phyloP scores from a whole-genome alignment of 2,888 invertebrate species.

The Papilio protenor region DNA sequence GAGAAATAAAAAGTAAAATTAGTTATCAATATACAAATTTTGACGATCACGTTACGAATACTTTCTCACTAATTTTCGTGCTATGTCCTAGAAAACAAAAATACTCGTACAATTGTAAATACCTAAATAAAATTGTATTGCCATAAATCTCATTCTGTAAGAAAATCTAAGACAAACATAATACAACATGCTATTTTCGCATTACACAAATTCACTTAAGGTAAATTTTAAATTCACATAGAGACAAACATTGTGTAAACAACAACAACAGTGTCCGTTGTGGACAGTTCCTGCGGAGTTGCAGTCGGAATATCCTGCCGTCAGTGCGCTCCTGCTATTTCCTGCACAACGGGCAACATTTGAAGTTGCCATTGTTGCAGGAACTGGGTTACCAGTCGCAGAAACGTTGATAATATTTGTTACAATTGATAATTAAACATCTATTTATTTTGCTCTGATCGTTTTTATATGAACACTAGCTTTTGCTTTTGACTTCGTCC shows the following conservation, averaged over 20 bases:
- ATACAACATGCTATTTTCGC: neutral
- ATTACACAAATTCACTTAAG: neutral
- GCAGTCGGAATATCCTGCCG: slow-evolving; percentile 53
- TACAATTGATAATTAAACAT: slow-evolving; percentile 42
- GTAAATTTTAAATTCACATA: neutral
- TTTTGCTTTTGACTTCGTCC: too few species aligned
- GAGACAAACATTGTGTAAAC: slow-evolving; percentile 48
- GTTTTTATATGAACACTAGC: neutral
- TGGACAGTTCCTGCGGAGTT: slow-evolving; percentile 59
- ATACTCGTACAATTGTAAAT: neutral
- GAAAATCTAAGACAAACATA: neutral
- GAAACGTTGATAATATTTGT: slow-evolving; percentile 45
- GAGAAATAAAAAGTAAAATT: too few species aligned
- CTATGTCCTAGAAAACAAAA: too few species aligned
- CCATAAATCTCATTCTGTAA: too few species aligned
- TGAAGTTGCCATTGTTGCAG: slow-evolving; percentile 45
- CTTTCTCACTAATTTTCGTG: too few species aligned
- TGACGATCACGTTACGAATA: too few species aligned
- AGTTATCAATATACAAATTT: too few species aligned
- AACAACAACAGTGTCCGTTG: slow-evolving; percentile 53
- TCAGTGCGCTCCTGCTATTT: slow-evolving; percentile 69
- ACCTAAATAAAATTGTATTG: neutral
- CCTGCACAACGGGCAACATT: slow-evolving; percentile 60
- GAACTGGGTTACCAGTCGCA: slow-evolving; percentile 57
- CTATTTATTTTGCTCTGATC: slow-evolving; percentile 31